phyloP scores from a whole-genome alignment of 1,140 invertebrate genomes.

The Pararge aegeria region DNA sequence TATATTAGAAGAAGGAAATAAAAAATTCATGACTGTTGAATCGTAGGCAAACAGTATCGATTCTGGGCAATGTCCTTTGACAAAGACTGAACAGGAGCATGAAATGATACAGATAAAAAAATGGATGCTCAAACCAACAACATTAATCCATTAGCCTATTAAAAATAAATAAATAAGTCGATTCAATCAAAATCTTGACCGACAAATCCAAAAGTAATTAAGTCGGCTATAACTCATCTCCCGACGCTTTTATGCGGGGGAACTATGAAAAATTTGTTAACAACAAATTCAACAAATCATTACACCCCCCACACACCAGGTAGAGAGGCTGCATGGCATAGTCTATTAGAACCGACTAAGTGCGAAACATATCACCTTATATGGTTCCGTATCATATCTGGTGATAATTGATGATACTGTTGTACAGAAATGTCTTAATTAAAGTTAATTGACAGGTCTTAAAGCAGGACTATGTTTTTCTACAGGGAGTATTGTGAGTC shows the following conservation, averaged over 20 bases:
- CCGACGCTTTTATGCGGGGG: slow-evolving; percentile 26
- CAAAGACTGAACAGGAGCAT: not conserved
- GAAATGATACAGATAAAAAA: slow-evolving; percentile 2
- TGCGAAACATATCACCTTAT: not conserved
- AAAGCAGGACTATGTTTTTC: too few species aligned
- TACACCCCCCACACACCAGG: slow-evolving; percentile 49
- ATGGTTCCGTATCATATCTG: not conserved
- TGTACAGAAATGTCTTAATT: too few species aligned
- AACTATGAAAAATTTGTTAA: slow-evolving; percentile 40
- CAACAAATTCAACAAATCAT: slow-evolving; percentile 48
- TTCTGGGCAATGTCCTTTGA: too few species aligned
- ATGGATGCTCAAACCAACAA: slow-evolving; percentile 9
- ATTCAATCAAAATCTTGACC: slow-evolving; percentile 27
- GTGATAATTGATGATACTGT: too few species aligned
- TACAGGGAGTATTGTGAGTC: too few species aligned
- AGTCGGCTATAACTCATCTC: slow-evolving; percentile 36
- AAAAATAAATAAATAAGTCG: slow-evolving; percentile 31
- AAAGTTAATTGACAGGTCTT: too few species aligned
- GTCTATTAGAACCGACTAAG: not conserved
- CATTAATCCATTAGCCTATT: slow-evolving; percentile 16
- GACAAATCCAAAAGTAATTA: slow-evolving; percentile 44
- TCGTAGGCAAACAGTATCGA: too few species aligned
- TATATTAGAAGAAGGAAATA: too few species aligned
- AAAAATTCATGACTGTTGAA: too few species aligned
- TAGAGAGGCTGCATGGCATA: slow-evolving; percentile 19